Base-by-base conservation (phyloP, 2,113 vertebrate genomes). In the Triplophysa tibetana region DNA sequence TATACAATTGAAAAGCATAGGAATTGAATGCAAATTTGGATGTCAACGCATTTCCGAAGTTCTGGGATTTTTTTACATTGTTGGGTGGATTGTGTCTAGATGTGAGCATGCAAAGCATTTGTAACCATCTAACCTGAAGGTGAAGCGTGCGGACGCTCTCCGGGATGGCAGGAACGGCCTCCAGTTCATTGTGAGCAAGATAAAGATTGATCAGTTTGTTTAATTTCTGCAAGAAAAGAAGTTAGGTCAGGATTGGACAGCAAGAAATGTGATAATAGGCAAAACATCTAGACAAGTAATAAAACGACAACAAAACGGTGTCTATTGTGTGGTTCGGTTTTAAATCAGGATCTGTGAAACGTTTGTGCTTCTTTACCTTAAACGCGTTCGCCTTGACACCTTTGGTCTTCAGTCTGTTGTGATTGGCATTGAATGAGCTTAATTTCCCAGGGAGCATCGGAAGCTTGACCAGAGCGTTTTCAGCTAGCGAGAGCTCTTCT, bases 311-410 rank as follows among this genome's bases (percentile, higher is more conserved):
- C n/a, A 52, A 38, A 70, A 62, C 33, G 48, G 52, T 74, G 72
- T 56, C 33, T 70, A 56, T 75, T 76, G 69, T 43, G 21, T 41
- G 14, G 19, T 67, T 33, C 5, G 7, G 74, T 60, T 70, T 79
- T 82, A 21, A 82, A 75, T 79, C 63, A 65, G 58, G 63, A 45
- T n/a, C 21, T 43, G 23, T 65, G 43, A 19, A 67, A 54, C 23
- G 45, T 77, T 64, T 8, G 14, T 62, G 63, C 38, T 50, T 8
- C 45, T 64, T 26, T 93, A 98, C 98, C 96, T 97, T 97, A 89
- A 99, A 99, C 69, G 92, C 87, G n/a, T 96, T 99, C 65, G 94
- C 94, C 92, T 97, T 98, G 76, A 99, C 93, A 82, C 97, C 97
- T 90, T 89, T 97, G 86, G 94, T 98, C 87, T 92, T 97, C 76